A percentile compares a stretch with the other conserved stretches of the same genome.
Conservation (phyloP, 1,140 invertebrate species). For the Danaus melanippus region DNA sequence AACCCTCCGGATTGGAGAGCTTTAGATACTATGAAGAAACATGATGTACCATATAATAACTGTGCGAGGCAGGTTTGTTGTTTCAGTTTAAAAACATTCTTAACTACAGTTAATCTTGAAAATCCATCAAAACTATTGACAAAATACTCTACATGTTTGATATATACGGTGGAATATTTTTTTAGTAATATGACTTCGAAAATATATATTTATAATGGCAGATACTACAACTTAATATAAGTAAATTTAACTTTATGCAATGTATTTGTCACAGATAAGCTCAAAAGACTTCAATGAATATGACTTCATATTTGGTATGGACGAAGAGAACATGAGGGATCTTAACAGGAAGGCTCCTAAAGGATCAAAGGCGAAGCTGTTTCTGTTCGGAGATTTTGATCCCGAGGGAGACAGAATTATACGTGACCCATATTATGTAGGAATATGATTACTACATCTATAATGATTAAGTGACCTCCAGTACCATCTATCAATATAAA, state of each 20-base stretch:
- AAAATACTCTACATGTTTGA: too few relatives aligned
- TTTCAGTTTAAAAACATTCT: neutral
- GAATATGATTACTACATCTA: conserved; percentile 30
- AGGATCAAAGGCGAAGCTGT: conserved; percentile 78
- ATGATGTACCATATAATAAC: conserved; percentile 82
- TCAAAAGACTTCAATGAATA: conserved; percentile 82
- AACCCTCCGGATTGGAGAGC: conserved; percentile 86
- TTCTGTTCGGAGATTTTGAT: conserved; percentile 87
- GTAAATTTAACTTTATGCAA: neutral
- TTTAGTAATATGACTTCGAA: too few relatives aligned
- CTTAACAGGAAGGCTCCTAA: conserved; percentile 76
- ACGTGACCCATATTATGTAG: conserved; percentile 91
- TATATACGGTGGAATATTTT: too few relatives aligned
- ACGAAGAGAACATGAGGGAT: conserved; percentile 84
- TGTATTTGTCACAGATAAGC: conserved; percentile 71
- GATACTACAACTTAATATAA: too few relatives aligned
- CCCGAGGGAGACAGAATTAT: conserved; percentile 85
- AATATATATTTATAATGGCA: too few relatives aligned
- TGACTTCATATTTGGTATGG: conserved; percentile 94
- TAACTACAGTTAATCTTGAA: too few relatives aligned
- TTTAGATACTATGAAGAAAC: conserved; percentile 77
- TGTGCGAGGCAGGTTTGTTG: conserved; percentile 76
- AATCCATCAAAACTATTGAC: too few relatives aligned
- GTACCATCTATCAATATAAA: too few relatives aligned
- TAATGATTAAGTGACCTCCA: too few relatives aligned